Evolutionary conservation across 2,113 vertebrate species (phyloP), one percentile per base, ranked within the genome.

Genomic region (Takifugu flavidus): DNA sequence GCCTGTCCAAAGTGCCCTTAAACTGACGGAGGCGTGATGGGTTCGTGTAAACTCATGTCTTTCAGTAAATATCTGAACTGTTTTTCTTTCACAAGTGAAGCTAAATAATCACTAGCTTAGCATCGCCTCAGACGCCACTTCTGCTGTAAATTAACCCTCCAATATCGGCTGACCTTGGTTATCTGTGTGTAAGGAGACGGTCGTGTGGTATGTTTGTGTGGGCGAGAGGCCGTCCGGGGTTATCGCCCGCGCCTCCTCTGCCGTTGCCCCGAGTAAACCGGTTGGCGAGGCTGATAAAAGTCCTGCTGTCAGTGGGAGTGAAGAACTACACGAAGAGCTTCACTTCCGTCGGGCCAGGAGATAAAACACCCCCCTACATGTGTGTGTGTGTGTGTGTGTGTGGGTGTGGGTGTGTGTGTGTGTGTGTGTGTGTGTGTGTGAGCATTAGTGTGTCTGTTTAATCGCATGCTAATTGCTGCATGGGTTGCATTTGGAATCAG

Each of bases 201-300:
- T 15, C 13, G 20, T 70, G 11, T 27, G 54, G 54, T 59, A 43
- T 74, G 70, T 81, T 75, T 75, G 71, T 2, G 28, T 63, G 67
- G 74, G 65, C 50, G 39, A 59, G 54, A 77, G 70, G 77, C 25
- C 65, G 34, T 65, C 61, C 56, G 27, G 58, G 69, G 67, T 82
- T 87, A 87, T 88, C 86, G 49, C 56, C 53, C 25, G n/a, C 13
- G 53, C 51, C 71, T 70, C 75, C 74, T 80, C 60, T 57, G 51
- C 42, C 12, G 4, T 53, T 13, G 14, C 44, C 72, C 1, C 34
- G 11, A 39, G 34, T 39, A 10, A 39, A 39, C 34, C 34, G 34
- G 34, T 39, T 39, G 34, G 34, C 34, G 11, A 7, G 34, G 58
- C 75, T 76, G 85, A 86, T 87, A 89, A 79, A 78, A 45, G 56